phyloP scores from a whole-genome alignment of 2,113 vertebrate genomes.

The Lophius piscatorius region DNA sequence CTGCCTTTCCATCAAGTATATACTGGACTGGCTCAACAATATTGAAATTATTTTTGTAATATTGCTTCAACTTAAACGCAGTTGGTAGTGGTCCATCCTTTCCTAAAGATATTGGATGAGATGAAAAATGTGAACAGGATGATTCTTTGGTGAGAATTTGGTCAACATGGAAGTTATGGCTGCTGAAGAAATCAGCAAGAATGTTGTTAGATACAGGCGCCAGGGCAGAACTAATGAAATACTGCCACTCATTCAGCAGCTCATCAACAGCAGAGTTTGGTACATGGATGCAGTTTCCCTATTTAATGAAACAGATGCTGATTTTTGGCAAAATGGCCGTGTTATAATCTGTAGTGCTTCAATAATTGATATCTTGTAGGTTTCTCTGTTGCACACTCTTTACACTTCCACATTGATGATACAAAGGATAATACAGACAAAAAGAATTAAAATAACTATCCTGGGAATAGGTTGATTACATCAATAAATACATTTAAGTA shows the following conservation, averaged over 20 bases:
- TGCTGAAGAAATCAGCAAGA: background rate
- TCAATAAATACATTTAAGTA: too few species aligned
- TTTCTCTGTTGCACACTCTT: background rate
- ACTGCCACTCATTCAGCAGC: background rate
- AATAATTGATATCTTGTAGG: background rate
- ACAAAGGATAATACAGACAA: background rate
- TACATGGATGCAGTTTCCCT: background rate
- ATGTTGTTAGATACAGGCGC: conserved; percentile 18
- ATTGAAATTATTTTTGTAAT: background rate
- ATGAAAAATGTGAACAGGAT: background rate
- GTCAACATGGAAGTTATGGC: background rate
- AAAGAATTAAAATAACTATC: too few species aligned
- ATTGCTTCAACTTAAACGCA: conserved; percentile 1
- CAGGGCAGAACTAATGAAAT: background rate
- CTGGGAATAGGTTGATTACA: too few species aligned
- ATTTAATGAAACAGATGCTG: conserved; percentile 1
- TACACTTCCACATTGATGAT: background rate
- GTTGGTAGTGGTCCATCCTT: background rate
- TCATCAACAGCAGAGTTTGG: background rate
- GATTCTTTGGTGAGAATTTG: background rate
- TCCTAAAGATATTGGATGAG: background rate
- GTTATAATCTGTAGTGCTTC: background rate
- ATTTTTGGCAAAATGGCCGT: background rate
- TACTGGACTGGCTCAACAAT: background rate
- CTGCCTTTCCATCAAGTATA: background rate